Evolutionary conservation across 2,888 invertebrate species (phyloP).

Genomic region (Didymodactylos carnosus): DNA sequence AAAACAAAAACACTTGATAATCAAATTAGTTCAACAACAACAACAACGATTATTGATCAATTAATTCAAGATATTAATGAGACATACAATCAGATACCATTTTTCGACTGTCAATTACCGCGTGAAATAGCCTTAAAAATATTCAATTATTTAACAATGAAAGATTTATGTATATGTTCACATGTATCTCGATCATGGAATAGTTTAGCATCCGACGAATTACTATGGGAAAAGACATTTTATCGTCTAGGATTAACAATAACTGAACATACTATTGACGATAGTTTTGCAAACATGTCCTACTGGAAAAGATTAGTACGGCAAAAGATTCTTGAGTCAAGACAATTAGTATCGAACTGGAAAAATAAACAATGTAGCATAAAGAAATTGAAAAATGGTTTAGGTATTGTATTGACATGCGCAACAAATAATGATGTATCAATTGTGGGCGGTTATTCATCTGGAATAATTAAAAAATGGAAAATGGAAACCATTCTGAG

Average conservation of each 20-base stretch:
- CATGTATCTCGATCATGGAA: conserved; percentile 29
- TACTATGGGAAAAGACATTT: conserved; percentile 27
- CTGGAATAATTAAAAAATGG: background rate
- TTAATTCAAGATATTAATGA: conserved; percentile 19
- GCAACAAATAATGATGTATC: background rate
- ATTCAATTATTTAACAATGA: conserved; percentile 23
- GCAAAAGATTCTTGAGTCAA: background rate
- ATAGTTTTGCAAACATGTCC: no score
- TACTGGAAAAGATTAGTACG: background rate
- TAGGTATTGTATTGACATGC: background rate
- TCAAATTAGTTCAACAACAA: no score
- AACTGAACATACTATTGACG: conserved; percentile 18
- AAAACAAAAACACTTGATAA: background rate
- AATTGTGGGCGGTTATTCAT: background rate
- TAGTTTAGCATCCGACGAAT: conserved; percentile 27
- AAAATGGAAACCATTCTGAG: background rate
- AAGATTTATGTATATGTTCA: conserved; percentile 26
- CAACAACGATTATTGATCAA: background rate
- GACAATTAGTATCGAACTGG: background rate
- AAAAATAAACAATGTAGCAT: background rate
- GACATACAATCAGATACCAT: conserved; percentile 28
- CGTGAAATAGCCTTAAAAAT: conserved; percentile 29
- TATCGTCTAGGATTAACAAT: conserved; percentile 21
- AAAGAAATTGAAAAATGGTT: background rate
- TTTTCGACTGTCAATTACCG: conserved; percentile 27